phyloP scores from a whole-genome alignment of 2,888 invertebrate genomes.

The Orchesellides sinensis region DNA sequence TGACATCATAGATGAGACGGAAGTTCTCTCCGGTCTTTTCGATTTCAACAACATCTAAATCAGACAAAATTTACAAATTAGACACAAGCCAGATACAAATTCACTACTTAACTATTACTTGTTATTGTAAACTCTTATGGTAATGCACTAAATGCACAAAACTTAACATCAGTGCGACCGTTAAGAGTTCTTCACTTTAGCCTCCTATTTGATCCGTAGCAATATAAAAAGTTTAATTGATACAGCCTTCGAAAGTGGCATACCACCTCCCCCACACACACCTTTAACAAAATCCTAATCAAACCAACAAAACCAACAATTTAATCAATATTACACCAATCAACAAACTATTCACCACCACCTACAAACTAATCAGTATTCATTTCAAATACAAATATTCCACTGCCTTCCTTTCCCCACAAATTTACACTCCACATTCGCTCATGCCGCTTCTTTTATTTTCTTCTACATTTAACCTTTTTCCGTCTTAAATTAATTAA shows the following conservation, averaged over 20 bases:
- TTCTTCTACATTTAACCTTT: neutral
- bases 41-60: slow-evolving; percentile 97
- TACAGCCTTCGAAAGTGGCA: slow-evolving; percentile 75
- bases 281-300: too few relatives aligned
- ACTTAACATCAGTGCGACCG: slow-evolving; percentile 77
- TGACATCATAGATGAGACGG: slow-evolving; percentile 98
- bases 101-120: neutral
- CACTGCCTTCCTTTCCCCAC: too few relatives aligned
- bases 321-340: too few relatives aligned
- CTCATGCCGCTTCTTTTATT: too few relatives aligned
- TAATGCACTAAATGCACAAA: slow-evolving; percentile 78
- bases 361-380: too few relatives aligned
- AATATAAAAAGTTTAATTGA: slow-evolving; percentile 70
- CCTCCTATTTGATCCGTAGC: slow-evolving; percentile 78
- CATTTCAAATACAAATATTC: too few relatives aligned
- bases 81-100: neutral
- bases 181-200: slow-evolving; percentile 77
- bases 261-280: too few relatives aligned
- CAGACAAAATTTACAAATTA: neutral
- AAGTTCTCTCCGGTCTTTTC: slow-evolving; percentile 99
- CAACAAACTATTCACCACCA: too few relatives aligned
- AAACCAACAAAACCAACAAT: too few relatives aligned
- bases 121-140: slow-evolving; percentile 79
- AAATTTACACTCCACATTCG: too few relatives aligned
- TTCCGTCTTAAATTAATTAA: neutral